Percentiles rank a stretch among this genome's conserved stretches.
phyloP scores from a whole-genome alignment of 2,113 vertebrate species.

The Puma concolor region DNA sequence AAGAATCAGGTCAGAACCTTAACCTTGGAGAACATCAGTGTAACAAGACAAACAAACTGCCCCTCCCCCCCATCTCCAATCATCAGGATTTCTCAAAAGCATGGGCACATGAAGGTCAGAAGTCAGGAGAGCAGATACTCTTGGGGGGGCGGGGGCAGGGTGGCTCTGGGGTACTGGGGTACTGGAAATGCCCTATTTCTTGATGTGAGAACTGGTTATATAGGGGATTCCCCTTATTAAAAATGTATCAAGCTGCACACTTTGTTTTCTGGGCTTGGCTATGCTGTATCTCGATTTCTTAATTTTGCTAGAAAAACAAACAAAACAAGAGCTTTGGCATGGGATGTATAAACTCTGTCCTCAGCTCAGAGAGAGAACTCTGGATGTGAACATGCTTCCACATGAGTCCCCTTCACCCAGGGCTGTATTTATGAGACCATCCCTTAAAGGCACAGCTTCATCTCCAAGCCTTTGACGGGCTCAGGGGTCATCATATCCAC shows the following conservation, averaged over 20 bases:
- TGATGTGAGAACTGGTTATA: neutral
- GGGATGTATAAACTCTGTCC: neutral
- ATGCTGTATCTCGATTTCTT: neutral
- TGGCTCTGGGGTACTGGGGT: accelerated
- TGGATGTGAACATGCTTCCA: neutral
- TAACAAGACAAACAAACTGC: neutral
- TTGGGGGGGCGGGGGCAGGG: accelerated
- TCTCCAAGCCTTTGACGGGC: neutral
- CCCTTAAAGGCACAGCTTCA: neutral
- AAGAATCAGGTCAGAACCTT: neutral
- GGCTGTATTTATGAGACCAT: neutral
- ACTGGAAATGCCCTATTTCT: neutral
- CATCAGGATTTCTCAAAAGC: neutral
- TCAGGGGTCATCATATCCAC: neutral
- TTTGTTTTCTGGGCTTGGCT: neutral
- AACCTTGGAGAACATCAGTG: neutral
- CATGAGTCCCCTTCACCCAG: accelerated
- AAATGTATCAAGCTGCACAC: neutral
- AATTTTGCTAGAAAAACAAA: neutral
- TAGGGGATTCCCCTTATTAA: neutral
- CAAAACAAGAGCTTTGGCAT: neutral
- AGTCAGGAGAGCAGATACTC: neutral
- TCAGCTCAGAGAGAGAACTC: neutral
- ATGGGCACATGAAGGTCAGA: accelerated
- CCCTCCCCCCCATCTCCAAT: neutral